Evolutionary conservation across 2,888 invertebrate species (phyloP), one percentile per base, ranked within the genome.

Genomic region (Acanthosepion esculentum): DNA sequence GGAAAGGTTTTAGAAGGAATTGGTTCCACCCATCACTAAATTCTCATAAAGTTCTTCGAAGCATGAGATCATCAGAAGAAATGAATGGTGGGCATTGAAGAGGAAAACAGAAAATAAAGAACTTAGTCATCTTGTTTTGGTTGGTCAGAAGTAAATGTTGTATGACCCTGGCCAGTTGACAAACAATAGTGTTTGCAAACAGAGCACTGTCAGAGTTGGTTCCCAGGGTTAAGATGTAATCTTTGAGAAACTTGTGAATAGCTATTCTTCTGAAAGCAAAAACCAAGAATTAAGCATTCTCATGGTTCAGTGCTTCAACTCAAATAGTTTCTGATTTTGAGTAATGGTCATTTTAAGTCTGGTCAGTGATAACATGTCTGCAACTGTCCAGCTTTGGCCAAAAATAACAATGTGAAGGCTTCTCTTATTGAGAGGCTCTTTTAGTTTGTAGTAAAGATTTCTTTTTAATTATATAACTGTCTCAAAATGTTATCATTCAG

Each of bases 191-290:
- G n/a, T 15, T 12, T n/a, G 78, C 78, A 78, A 33, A 78, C 78
- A 15, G n/a, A 0, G 33, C 10, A 12, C n/a, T n/a, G n/a, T n/a
- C 33, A 33, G 78, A 15, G 78, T 78, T 78, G 10, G n/a, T 78
- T 78, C 78, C 78, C 78, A 78, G 78, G n/a, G 78, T 78, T 33
- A 78, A 78, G 78, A 78, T 78, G 78, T 33, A 33, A 78, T 78
- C 78, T n/a, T n/a, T 78, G 78, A n/a, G 78, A 78, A n/a, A 78
- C 33, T 41, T 78, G 78, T 78, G 78, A 78, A 78, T 78, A 33
- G 78, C 78, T 78, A 78, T 78, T 78, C 10, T 78, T 78, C 78
- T 78, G 78, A 78, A 78, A 78, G 78, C 78, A 78, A 78, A 78
- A 78, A n/a, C n/a, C n/a, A 78, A n/a, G 33, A 78, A 78, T 78